Conservation (phyloP, 2,888 invertebrate genomes). For the Ditylenchus weischeri region DNA sequence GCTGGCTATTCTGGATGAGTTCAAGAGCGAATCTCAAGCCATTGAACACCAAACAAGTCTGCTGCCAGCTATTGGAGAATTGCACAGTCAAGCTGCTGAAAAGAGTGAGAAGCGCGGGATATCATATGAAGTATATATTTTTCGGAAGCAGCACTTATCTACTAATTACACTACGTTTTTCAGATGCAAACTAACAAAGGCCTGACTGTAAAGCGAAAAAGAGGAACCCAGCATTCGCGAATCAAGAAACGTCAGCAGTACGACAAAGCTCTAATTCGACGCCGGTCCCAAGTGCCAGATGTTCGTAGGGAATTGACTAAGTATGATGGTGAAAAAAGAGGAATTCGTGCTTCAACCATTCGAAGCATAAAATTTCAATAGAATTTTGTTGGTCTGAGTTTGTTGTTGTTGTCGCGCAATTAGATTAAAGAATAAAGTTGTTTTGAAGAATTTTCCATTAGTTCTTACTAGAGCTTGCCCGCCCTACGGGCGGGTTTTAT, state of each 20-base stretch:
- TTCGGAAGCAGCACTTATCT: background rate
- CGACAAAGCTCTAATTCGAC: constrained; percentile 82
- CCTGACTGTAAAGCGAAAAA: constrained; percentile 34
- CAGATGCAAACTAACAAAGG: constrained; percentile 46
- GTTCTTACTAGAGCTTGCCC: no score
- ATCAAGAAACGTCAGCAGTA: constrained; percentile 81
- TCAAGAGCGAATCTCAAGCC: no score
- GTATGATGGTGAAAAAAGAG: constrained; percentile 88
- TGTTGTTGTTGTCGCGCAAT: no score
- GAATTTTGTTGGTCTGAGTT: background rate
- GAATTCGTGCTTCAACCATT: constrained; percentile 82
- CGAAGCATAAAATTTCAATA: constrained; percentile 74
- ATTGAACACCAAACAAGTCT: no score
- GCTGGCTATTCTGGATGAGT: no score
- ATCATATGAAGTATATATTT: background rate
- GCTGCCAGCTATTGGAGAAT: no score
- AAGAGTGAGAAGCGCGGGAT: constrained; percentile 1
- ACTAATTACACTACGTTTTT: constrained; percentile 9
- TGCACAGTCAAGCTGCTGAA: background rate
- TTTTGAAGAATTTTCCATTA: no score
- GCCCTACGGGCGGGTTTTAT: no score
- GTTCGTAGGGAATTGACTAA: constrained; percentile 75
- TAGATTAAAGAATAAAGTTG: no score
- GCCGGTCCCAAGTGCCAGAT: constrained; percentile 83
- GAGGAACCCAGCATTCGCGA: constrained; percentile 62